A percentile compares a stretch with the other conserved stretches of the same genome.
Conservation (phyloP, 2,797 vertebrate genomes). For the Trematomus bernacchii region DNA sequence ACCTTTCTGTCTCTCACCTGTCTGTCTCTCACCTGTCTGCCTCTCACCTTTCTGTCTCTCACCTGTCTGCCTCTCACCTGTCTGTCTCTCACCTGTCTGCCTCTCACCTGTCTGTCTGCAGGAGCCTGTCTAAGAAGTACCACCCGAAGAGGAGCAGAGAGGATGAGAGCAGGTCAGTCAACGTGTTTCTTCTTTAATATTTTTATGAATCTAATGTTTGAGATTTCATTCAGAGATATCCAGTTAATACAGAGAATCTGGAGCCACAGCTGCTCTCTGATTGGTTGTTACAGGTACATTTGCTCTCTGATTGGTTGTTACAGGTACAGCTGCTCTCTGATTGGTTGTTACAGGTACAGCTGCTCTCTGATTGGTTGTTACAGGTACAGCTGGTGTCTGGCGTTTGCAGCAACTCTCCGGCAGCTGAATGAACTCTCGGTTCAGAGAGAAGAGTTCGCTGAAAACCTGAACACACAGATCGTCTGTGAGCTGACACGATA, state of each 20-base stretch:
- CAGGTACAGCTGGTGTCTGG: slow-evolving; percentile 93
- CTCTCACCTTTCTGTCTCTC: no score
- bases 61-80: no score
- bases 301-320: slow-evolving; percentile 39
- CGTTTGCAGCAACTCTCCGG: slow-evolving; percentile 92
- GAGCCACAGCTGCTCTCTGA: neutral
- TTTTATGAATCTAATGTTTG: no score
- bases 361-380: slow-evolving; percentile 75
- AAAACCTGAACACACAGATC: slow-evolving; percentile 92
- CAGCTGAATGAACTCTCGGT: slow-evolving; percentile 93
- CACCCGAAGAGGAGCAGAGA: slow-evolving; percentile 97
- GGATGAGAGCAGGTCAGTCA: slow-evolving; percentile 92
- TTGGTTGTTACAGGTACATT: slow-evolving; percentile 81
- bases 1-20: no score
- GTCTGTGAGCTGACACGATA: slow-evolving; percentile 89
- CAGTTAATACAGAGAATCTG: no score
- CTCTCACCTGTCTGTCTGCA: slow-evolving; percentile 46
- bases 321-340: slow-evolving; percentile 83
- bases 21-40: no score
- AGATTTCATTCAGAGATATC: no score
- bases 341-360: slow-evolving; percentile 81
- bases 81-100: no score
- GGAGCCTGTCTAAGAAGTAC: slow-evolving; percentile 97
- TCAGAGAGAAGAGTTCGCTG: slow-evolving; percentile 94
- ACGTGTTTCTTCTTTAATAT: neutral